phyloP scores from a whole-genome alignment of 1,140 invertebrate species.

The Bombyx mori region ASM3026992v2 NC_085124.1:6510501-6511000 shows the following conservation, averaged over 20 bases:
- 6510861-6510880: background rate
- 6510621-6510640: too few relatives aligned
- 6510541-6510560: too few relatives aligned
- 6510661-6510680: background rate
- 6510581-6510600: too few relatives aligned
- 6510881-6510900: conserved; percentile 24
- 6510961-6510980: background rate
- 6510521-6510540: too few relatives aligned
- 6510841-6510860: conserved; percentile 1
- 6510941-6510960: conserved; percentile 7
- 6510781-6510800: conserved; percentile 2
- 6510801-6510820: background rate
- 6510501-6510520: too few relatives aligned
- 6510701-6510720: conserved; percentile 3
- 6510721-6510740: conserved; percentile 4
- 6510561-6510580: too few relatives aligned
- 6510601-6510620: too few relatives aligned
- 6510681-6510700: conserved; percentile 4
- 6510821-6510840: background rate
- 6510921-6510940: conserved; percentile 24
- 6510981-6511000: too few relatives aligned
- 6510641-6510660: background rate
- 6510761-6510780: conserved; percentile 8
- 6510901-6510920: conserved; percentile 40
- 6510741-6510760: conserved; percentile 2